Evolutionary conservation across 2,113 vertebrate genomes (phyloP).

Genomic region (Corythornis madagascariensis): DNA sequence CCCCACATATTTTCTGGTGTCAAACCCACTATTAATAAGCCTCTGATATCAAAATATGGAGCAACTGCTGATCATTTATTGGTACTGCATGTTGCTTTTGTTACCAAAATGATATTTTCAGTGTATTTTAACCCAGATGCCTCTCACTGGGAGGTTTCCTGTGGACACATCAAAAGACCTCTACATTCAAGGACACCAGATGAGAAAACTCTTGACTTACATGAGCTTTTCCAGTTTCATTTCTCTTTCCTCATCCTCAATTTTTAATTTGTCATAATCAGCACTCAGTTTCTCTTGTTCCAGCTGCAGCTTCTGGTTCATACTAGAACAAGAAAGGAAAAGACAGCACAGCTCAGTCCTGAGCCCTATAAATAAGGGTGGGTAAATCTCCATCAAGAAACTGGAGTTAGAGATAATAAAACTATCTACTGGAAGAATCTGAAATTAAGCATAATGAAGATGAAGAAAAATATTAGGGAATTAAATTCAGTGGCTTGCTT

Average conservation of each 20-base stretch:
- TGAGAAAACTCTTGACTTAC: constrained; percentile 68
- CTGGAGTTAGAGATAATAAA: neutral
- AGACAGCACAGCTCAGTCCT: neutral
- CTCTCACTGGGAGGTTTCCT: neutral
- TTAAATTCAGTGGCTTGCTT: neutral
- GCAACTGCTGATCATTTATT: neutral
- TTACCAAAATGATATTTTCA: neutral
- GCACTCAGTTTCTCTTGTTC: constrained; percentile 88
- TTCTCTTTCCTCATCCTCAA: constrained; percentile 88
- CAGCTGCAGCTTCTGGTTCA: constrained; percentile 89
- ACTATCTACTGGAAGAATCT: neutral
- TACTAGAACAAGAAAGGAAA: constrained; percentile 69
- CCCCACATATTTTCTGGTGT: too few relatives aligned
- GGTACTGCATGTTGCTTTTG: neutral
- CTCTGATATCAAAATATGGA: neutral
- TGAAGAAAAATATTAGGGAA: neutral
- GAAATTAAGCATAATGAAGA: neutral
- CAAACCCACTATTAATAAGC: neutral
- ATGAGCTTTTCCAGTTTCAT: constrained; percentile 86
- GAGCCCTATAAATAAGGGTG: neutral
- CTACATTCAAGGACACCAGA: neutral
- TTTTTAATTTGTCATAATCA: constrained; percentile 89
- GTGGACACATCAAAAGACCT: neutral
- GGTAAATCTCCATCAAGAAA: neutral
- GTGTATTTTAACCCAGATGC: neutral